Evolutionary conservation across 2,888 invertebrate species (phyloP), one percentile per base, ranked within the genome.

Genomic region (Apamea sordens): DNA sequence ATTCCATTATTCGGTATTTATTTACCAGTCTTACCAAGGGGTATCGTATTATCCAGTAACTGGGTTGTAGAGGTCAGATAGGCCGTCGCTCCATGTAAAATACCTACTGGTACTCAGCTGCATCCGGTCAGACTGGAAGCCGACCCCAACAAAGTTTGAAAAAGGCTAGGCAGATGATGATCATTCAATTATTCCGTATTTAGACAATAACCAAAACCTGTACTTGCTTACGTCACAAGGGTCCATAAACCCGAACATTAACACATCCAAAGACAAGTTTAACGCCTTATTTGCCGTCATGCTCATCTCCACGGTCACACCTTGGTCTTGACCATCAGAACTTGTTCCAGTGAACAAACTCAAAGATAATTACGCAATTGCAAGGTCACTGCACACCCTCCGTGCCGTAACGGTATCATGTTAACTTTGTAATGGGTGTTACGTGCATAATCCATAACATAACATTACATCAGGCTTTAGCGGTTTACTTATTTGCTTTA

Each of bases 311-410:
- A 50, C 21, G 32, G 67, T 53, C 79, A 73, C 61, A 56, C 73
- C 79, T 82, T 80, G 88, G 36, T 61, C 89, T 79, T 88, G 82
- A 79, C 73, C 75, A 53, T 41, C 70, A 63, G 56, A 82, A 81
- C 88, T 63, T 59, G 88, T 85, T 88, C 64, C 76, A 76, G 44
- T 85, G 70, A 82, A 76, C 79, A 88, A 88, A 77, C 87, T 82
- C 71, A 78, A 68, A 59, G 56, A 74, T 77, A 79, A 87, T 83
- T 76, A 80, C 77, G 69, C 18, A 64, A 83, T n/a, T 76, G n/a
- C 75, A 83, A 86, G 80, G 88, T 78, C 77, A 77, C 53, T 71
- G 70, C 82, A 68, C 88, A 87, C 88, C 88, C 88, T 89, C 64
- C 8, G 28, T 73, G 74, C 61, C 69, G 61, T 73, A 73, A 84